Conservation (phyloP, 2,113 vertebrate species). For the Lates calcarifer region DNA sequence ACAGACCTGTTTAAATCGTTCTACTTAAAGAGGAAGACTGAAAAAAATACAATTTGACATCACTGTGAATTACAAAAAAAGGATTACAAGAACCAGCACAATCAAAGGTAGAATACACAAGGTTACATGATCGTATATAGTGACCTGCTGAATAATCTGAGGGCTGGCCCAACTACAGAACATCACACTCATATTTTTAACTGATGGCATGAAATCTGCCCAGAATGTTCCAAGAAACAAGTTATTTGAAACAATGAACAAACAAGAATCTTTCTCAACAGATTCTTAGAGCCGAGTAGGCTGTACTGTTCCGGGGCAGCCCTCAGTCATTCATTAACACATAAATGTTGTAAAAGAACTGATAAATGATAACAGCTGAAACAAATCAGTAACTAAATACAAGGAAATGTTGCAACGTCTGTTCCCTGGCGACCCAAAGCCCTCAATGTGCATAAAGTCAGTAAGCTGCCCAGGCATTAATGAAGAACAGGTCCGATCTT, state of each 20-base stretch:
- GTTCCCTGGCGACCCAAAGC: slow-evolving; percentile 41
- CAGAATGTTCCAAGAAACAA: neutral
- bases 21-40: slow-evolving; percentile 66
- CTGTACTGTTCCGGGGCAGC: slow-evolving; percentile 15
- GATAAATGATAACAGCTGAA: slow-evolving; percentile 43
- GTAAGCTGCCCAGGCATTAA: slow-evolving; percentile 33
- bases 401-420: slow-evolving; percentile 25
- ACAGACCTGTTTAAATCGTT: slow-evolving; percentile 52
- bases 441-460: slow-evolving; percentile 36
- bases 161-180: slow-evolving; percentile 23
- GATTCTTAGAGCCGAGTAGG: slow-evolving; percentile 3
- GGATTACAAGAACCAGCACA: slow-evolving; percentile 50
- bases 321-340: slow-evolving; percentile 61
- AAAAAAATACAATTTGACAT: slow-evolving; percentile 68
- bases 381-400: slow-evolving; percentile 40
- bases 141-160: slow-evolving; percentile 21
- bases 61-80: slow-evolving; percentile 57
- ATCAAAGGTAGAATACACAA: slow-evolving; percentile 39
- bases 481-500: neutral
- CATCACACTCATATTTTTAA: neutral
- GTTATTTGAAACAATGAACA: neutral
- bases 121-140: slow-evolving; percentile 24
- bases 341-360: slow-evolving; percentile 56
- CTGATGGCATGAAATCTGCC: neutral
- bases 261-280: neutral